Evolutionary conservation across 2,888 invertebrate genomes (phyloP).

Genomic region (Caenorhabditis imperialis): DNA sequence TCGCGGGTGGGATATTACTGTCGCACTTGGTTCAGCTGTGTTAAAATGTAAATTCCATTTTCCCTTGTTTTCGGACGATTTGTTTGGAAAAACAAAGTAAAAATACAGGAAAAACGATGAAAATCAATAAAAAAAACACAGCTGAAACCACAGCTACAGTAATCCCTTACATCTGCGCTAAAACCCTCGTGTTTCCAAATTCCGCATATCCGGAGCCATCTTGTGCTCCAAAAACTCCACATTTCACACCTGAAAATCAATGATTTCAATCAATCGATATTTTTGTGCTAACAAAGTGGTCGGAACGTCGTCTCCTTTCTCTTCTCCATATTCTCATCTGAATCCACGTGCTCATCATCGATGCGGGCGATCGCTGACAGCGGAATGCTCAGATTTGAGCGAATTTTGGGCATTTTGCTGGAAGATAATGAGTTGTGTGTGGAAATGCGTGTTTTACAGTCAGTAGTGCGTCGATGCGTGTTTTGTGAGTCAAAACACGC

Average conservation of each 20-base stretch:
- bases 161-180: constrained; percentile 63
- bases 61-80: too few species aligned
- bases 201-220: constrained; percentile 67
- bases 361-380: constrained; percentile 12
- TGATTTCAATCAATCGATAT: neutral
- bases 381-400: constrained; percentile 36
- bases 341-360: constrained; percentile 13
- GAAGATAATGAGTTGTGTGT: too few species aligned
- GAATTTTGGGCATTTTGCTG: constrained; percentile 38
- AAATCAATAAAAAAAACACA: too few species aligned
- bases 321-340: neutral
- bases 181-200: constrained; percentile 63
- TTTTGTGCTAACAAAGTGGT: constrained; percentile 31
- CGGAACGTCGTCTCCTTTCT: constrained; percentile 24
- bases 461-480: too few species aligned
- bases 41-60: too few species aligned
- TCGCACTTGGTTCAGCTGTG: too few species aligned
- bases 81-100: too few species aligned
- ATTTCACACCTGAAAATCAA: constrained; percentile 56
- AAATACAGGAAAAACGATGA: too few species aligned
- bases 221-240: constrained; percentile 60
- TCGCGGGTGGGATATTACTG: too few species aligned
- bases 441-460: too few species aligned
- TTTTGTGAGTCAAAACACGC: too few species aligned
- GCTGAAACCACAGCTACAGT: too few species aligned